Conservation (phyloP, 2,888 invertebrate genomes). For the Caenorhabditis panamensis region DNA sequence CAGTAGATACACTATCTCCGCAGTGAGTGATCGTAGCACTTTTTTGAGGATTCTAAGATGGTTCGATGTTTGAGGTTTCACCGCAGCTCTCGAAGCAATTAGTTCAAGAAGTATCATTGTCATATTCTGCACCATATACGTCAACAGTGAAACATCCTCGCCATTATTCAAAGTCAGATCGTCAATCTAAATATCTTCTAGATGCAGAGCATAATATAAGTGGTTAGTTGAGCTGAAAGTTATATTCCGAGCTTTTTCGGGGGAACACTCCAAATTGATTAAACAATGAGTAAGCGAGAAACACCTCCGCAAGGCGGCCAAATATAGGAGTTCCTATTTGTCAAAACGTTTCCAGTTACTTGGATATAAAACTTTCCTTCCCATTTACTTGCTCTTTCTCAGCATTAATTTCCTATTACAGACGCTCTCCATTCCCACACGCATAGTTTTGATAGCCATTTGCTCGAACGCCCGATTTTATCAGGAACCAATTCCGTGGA, state of each 20-base stretch:
- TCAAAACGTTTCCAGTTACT: constrained; percentile 12
- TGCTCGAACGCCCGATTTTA: constrained; percentile 8
- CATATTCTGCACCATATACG: constrained; percentile 62
- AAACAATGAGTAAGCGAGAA: constrained; percentile 44
- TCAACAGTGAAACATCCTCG: constrained; percentile 30
- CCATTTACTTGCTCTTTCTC: background rate
- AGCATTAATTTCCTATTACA: background rate
- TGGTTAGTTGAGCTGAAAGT: constrained; percentile 10
- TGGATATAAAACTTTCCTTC: background rate
- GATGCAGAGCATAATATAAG: constrained; percentile 33
- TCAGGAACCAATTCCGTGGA: no score
- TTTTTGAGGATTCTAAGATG: no score
- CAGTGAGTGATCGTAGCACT: constrained; percentile 4
- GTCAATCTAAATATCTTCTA: constrained; percentile 8
- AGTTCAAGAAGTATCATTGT: constrained; percentile 64
- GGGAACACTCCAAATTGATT: constrained; percentile 8
- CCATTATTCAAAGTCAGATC: constrained; percentile 11
- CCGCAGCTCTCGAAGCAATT: constrained; percentile 49
- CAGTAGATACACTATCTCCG: constrained; percentile 16
- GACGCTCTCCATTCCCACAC: constrained; percentile 33
- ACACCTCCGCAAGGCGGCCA: constrained; percentile 30
- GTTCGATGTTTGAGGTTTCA: constrained; percentile 51
- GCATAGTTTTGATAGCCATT: constrained; percentile 17
- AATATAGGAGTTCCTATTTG: constrained; percentile 19
- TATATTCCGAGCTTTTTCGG: no score